phyloP scores from a whole-genome alignment of 2,888 invertebrate genomes.

The Dynastes grantii region DNA sequence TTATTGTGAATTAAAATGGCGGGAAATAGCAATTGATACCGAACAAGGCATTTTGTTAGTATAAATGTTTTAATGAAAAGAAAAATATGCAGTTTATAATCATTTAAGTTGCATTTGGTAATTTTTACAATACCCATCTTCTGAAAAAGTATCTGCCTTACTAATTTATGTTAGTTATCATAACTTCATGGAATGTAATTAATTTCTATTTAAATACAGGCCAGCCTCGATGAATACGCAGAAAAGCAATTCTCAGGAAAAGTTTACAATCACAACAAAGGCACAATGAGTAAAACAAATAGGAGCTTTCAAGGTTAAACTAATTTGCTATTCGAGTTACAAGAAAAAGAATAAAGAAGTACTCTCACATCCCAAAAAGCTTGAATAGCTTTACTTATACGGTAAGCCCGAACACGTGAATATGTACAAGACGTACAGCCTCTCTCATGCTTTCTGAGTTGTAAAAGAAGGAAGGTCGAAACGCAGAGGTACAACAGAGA shows the following conservation, averaged over 20 bases:
- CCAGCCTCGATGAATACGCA: not conserved
- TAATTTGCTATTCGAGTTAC: not conserved
- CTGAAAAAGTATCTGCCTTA: no score
- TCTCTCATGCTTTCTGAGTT: slow-evolving; percentile 6
- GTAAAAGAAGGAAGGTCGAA: slow-evolving; percentile 16
- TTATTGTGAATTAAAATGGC: no score
- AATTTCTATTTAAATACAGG: no score
- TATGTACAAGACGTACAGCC: slow-evolving; percentile 20
- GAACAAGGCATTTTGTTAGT: no score
- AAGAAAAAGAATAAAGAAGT: slow-evolving; percentile 3
- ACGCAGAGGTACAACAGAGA: slow-evolving; percentile 2
- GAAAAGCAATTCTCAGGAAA: not conserved
- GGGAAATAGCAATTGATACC: no score
- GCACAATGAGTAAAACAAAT: not conserved
- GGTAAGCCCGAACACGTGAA: slow-evolving; percentile 13
- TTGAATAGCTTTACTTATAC: slow-evolving; percentile 35
- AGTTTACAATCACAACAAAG: not conserved
- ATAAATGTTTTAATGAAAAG: no score
- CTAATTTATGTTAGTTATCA: no score
- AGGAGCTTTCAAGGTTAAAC: not conserved
- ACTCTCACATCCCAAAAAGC: not conserved
- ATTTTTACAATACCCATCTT: no score
- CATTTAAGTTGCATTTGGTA: no score
- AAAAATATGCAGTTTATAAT: no score
- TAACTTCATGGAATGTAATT: no score